phyloP scores from a whole-genome alignment of 2,888 invertebrate genomes.

The Sipha maydis region DNA sequence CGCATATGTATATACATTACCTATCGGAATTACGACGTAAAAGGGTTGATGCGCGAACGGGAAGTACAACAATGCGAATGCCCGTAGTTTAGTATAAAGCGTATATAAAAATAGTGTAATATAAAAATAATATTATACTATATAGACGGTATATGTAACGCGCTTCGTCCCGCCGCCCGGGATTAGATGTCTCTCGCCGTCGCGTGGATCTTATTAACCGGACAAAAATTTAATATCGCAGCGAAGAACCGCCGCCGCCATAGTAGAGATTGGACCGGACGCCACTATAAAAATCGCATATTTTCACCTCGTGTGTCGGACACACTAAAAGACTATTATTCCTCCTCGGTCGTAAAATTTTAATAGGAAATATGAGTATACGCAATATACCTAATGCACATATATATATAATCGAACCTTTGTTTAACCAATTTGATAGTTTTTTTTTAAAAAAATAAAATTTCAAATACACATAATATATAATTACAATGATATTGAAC shows the following conservation, averaged over 20 bases:
- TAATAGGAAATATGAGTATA: neutral
- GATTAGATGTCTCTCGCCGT: neutral
- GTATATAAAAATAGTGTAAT: neutral
- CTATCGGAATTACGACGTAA: neutral
- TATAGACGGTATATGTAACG: neutral
- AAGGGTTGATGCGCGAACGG: neutral
- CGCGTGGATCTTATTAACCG: conserved; percentile 28
- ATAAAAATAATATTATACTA: neutral
- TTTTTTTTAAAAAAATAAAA: too few relatives aligned
- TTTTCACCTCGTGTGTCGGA: neutral
- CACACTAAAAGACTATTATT: neutral
- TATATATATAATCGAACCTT: too few relatives aligned
- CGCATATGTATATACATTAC: neutral
- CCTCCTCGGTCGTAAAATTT: neutral
- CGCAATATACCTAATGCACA: neutral
- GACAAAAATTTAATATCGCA: conserved; percentile 46
- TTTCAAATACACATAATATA: too few relatives aligned
- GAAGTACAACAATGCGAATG: neutral
- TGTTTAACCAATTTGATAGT: too few relatives aligned
- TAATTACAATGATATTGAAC: too few relatives aligned
- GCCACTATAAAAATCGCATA: conserved; percentile 33
- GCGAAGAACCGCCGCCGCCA: neutral
- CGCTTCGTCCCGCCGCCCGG: neutral
- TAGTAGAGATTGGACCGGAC: neutral
- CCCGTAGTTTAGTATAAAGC: too few relatives aligned